Evolutionary conservation across 2,797 vertebrate genomes (phyloP).

Genomic region (Gymnopithys bicolor): DNA sequence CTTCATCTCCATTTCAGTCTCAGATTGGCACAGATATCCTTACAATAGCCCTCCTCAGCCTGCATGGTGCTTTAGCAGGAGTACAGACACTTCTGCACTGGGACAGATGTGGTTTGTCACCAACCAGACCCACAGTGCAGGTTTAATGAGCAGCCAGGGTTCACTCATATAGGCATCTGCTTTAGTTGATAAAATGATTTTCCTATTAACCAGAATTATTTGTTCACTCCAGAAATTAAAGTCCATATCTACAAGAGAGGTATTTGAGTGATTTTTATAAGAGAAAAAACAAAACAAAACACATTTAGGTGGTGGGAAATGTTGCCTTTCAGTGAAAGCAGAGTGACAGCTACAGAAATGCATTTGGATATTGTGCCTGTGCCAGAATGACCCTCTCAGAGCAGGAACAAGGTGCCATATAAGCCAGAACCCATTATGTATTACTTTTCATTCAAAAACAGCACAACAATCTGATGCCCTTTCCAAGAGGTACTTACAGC

Average conservation of each 20-base stretch:
- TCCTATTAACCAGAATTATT: not conserved
- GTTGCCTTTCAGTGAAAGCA: not conserved
- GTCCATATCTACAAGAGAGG: accelerated
- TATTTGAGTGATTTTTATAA: not conserved
- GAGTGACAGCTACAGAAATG: accelerated
- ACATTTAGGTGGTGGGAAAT: not conserved
- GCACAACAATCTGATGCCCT: accelerated
- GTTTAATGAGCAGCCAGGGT: not conserved
- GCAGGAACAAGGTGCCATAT: not conserved
- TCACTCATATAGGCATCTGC: not conserved
- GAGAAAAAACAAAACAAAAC: not conserved
- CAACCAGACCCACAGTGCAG: not conserved
- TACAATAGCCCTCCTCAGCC: not conserved
- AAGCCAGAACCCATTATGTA: not conserved
- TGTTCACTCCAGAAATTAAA: not conserved
- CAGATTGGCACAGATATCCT: not conserved
- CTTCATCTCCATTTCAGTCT: not conserved
- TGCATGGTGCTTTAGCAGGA: accelerated
- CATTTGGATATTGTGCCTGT: not conserved
- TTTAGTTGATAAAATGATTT: not conserved
- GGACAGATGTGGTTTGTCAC: not conserved
- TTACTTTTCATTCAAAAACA: not conserved
- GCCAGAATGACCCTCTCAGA: not conserved
- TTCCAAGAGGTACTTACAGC: not conserved
- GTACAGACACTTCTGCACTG: not conserved